Conservation (phyloP, 2,888 invertebrate species). For the Tiliacea citrago region DNA sequence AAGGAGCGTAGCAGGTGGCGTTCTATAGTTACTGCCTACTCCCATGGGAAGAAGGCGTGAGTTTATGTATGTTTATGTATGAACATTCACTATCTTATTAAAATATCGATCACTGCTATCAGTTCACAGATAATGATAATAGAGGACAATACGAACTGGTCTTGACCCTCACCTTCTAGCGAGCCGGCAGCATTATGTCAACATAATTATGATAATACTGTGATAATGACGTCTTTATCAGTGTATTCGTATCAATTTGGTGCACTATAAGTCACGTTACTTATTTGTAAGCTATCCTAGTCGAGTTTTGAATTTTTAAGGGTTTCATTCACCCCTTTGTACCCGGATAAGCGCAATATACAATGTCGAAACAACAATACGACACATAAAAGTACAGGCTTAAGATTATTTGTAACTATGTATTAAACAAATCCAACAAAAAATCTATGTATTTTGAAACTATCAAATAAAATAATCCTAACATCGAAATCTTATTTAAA, state of each 20-base stretch:
- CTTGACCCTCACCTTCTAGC: constrained; percentile 11
- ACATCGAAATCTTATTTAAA: no score
- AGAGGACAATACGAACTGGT: constrained; percentile 4
- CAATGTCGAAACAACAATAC: background rate
- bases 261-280: background rate
- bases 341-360: background rate
- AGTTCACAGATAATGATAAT: background rate
- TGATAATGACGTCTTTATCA: background rate
- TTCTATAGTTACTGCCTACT: no score
- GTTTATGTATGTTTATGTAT: no score
- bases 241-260: background rate
- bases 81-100: constrained; percentile 5
- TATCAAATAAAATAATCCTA: background rate
- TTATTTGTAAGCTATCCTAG: background rate
- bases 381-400: no score
- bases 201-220: constrained; percentile 1
- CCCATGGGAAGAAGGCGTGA: no score
- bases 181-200: background rate
- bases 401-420: no score
- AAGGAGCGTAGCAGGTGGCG: no score
- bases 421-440: background rate
- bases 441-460: background rate
- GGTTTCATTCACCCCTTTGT: background rate
- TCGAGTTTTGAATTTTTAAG: no score
- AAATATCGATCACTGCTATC: background rate